Percentiles rank a stretch among this genome's conserved stretches.
These are phyloP conservation scores for Acrocephalus scirpaceus DNA, from an alignment of 2,797 vertebrate species.

Conservation along the genomic window DNA sequence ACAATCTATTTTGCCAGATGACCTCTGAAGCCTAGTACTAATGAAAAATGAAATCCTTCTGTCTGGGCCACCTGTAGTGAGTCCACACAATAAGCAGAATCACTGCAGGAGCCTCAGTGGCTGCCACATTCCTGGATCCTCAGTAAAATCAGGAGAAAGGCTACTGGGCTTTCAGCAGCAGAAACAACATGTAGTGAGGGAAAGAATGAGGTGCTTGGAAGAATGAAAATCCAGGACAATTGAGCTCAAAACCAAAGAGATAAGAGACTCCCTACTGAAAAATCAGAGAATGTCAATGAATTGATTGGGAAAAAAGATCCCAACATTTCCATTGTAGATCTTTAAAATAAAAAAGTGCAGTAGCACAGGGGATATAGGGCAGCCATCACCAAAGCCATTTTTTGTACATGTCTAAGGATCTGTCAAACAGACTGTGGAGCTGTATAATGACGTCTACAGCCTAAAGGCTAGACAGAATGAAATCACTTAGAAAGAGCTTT, in stretches of 20 bases:
- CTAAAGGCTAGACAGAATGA: not conserved
- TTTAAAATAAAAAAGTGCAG: not conserved
- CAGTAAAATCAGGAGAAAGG: not conserved
- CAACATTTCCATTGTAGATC: not conserved
- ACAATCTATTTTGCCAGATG: not conserved
- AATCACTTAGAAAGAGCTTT: not conserved
- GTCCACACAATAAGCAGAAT: not conserved
- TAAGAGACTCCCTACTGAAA: not conserved
- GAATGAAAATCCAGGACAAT: not conserved
- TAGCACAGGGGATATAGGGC: not conserved
- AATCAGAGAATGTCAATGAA: not conserved
- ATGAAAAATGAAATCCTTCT: not conserved
- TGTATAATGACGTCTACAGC: not conserved
- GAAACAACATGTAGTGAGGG: fast-evolving
- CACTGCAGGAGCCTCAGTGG: fast-evolving
- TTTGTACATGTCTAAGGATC: not conserved
- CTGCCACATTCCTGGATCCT: not conserved
- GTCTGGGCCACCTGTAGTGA: not conserved
- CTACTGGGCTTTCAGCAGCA: not conserved
- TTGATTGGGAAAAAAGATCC: not conserved
- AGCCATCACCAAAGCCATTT: not conserved
- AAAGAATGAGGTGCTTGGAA: not conserved
- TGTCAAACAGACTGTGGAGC: not conserved
- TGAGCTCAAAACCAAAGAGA: not conserved
- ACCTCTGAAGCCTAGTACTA: not conserved